Base-by-base conservation (phyloP, 2,113 vertebrate genomes). In the Odocoileus virginianus region DNA sequence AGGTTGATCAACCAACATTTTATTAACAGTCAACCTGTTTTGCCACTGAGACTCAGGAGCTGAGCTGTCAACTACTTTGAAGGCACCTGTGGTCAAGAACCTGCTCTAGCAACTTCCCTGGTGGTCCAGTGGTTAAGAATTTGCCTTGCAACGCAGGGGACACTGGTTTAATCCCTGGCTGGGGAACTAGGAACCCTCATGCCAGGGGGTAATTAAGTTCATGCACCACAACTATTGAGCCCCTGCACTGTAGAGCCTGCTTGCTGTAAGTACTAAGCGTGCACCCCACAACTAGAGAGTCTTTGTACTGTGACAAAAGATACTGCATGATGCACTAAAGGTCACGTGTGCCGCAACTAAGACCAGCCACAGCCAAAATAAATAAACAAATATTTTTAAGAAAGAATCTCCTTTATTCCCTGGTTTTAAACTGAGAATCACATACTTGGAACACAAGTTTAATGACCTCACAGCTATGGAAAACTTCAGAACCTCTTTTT, bases 131-230 rank as follows among this genome's bases (percentile, higher is more conserved):
- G 40, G 71, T 43, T 76, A 27, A 76, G 71, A 27, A 43, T 76
- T 43, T 11, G 7, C 23, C 23, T 76, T 76, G 23, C 71, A 43
- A 14, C 0, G 0, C 23, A 76, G 12, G 3, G 3, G 6, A 2
- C 3, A 27, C 12, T 76, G 36, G 1, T 43, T 43, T 43, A 23
- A 76, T 76, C 36, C 40, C 71, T 43, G 23, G 71, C 1, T 76
- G 23, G 71, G 23, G 23, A 76, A 27, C 71, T 76, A 76, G 43
- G 71, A 76, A 15, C 40, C 40, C 40, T 43, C 40, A 76, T 76
- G 23, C 71, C 40, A 76, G 71, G 23, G 40, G 12, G 40, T 43
- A 76, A 6, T 23, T 27, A 76, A 76, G 36, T 43, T 27, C 6
- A 36, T 43, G 71, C 40, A 27, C 40, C 0, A 0, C 23, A 43